phyloP scores from a whole-genome alignment of 1,140 invertebrate species.

The Drosophila pandora region DNA sequence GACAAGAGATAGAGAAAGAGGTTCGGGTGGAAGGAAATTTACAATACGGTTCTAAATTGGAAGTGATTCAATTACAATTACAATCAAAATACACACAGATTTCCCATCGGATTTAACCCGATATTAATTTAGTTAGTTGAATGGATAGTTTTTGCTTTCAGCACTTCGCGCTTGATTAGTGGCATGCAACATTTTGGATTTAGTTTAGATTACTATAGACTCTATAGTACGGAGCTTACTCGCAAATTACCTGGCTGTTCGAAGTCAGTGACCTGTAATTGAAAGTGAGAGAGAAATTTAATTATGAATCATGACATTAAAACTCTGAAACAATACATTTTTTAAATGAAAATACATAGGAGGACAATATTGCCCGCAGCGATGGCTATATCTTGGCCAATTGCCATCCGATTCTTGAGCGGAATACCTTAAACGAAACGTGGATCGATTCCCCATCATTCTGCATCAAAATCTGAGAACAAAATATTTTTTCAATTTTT shows the following conservation, averaged over 20 bases:
- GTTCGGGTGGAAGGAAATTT: slow-evolving; percentile 8
- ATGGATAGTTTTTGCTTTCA: slow-evolving; percentile 5
- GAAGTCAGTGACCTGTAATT: slow-evolving; percentile 27
- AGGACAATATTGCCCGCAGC: too few relatives aligned
- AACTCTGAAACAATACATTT: too few relatives aligned
- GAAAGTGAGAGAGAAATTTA: background rate
- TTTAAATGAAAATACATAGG: too few relatives aligned
- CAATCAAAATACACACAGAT: slow-evolving; percentile 13
- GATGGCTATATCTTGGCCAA: too few relatives aligned
- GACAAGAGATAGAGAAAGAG: slow-evolving; percentile 14
- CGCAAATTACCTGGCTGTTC: slow-evolving; percentile 25
- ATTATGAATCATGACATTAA: too few relatives aligned
- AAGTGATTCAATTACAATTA: slow-evolving; percentile 21
- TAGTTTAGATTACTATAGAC: slow-evolving; percentile 11
- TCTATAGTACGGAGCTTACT: background rate
- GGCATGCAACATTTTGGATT: slow-evolving; percentile 30
- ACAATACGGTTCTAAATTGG: slow-evolving; percentile 29
- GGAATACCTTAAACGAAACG: too few relatives aligned
- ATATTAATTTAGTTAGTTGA: slow-evolving; percentile 12
- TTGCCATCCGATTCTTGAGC: too few relatives aligned
- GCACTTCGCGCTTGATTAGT: slow-evolving; percentile 17
- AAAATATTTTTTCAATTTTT: too few relatives aligned
- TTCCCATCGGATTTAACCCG: slow-evolving; percentile 5
- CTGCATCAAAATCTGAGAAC: too few relatives aligned
- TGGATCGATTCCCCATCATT: too few relatives aligned